Percentiles rank a stretch among this genome's conserved stretches.
These are phyloP conservation scores for Bombus difficillimus DNA, from an alignment of 1,140 invertebrate species.

Conservation along the genomic window DNA sequence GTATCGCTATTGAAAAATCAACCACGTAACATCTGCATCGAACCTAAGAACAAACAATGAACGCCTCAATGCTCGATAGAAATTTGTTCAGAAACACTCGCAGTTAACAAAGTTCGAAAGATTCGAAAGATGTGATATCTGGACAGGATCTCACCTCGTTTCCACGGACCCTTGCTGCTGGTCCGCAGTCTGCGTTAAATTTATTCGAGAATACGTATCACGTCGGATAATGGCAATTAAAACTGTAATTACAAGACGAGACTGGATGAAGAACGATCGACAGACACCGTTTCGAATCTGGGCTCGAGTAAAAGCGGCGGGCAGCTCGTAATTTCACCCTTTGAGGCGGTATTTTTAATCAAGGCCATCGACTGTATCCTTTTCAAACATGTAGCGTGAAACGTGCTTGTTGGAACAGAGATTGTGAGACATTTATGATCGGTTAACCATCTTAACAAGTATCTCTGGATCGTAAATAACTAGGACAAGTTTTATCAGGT, in stretches of 20 bases:
- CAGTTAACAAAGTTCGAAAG: slow-evolving; percentile 9
- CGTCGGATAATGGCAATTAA: slow-evolving; percentile 51
- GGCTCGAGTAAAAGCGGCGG: slow-evolving; percentile 54
- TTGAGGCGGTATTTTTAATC: neutral
- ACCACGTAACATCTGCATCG: neutral
- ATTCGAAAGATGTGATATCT: slow-evolving; percentile 3
- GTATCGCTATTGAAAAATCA: neutral
- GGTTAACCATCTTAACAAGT: no score
- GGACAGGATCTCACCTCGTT: slow-evolving; percentile 49
- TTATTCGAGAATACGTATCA: slow-evolving; percentile 48
- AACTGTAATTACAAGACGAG: slow-evolving; percentile 38
- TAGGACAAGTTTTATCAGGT: no score
- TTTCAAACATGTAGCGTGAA: neutral
- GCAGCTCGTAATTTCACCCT: neutral
- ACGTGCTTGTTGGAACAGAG: neutral
- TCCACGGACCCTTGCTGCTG: slow-evolving; percentile 30
- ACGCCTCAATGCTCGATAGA: neutral
- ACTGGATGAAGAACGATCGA: slow-evolving; percentile 4
- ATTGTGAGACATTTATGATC: no score
- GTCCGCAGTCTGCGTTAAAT: slow-evolving; percentile 56
- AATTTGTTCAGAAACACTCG: neutral
- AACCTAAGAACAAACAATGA: neutral
- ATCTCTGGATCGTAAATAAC: no score
- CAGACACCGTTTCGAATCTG: neutral
- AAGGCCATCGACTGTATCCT: neutral